Evolutionary conservation across 2,113 vertebrate genomes (phyloP).

Genomic region (Microtus richardsoni): DNA sequence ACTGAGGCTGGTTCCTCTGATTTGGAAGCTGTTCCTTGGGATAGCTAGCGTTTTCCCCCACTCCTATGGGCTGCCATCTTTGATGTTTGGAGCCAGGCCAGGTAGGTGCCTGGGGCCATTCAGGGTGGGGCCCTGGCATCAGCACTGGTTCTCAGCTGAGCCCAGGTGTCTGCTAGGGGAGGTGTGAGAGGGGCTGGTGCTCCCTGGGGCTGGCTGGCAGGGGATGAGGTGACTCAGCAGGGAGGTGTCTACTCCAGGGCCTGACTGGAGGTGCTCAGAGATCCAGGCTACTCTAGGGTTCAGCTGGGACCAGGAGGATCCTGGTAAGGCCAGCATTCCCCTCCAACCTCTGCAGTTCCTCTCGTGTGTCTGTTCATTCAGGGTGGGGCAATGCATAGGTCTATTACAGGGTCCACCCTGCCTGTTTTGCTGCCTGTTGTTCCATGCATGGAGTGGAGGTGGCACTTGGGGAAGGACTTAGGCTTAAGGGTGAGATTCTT

Average conservation of each 20-base stretch:
- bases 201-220: slow-evolving; percentile 8
- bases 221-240: neutral
- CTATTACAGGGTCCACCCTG: accelerated
- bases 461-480: neutral
- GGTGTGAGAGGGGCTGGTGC: neutral
- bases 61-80: neutral
- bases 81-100: neutral
- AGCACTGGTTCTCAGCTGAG: neutral
- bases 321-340: neutral
- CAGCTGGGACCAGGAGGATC: too few species aligned
- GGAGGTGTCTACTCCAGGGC: neutral
- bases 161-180: slow-evolving; percentile 6
- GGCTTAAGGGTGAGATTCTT: accelerated
- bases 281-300: neutral
- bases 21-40: accelerated
- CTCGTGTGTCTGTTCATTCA: neutral
- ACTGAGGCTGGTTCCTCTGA: neutral
- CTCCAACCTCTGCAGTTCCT: neutral
- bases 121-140: neutral
- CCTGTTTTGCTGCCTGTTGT: neutral
- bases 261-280: neutral
- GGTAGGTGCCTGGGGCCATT: neutral
- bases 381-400: neutral
- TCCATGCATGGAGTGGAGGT: neutral
- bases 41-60: neutral